A percentile compares a stretch with the other conserved stretches of the same genome.
These are phyloP conservation scores for Encarsia formosa DNA, from an alignment of 2,888 invertebrate genomes.

Conservation along the genomic window DNA sequence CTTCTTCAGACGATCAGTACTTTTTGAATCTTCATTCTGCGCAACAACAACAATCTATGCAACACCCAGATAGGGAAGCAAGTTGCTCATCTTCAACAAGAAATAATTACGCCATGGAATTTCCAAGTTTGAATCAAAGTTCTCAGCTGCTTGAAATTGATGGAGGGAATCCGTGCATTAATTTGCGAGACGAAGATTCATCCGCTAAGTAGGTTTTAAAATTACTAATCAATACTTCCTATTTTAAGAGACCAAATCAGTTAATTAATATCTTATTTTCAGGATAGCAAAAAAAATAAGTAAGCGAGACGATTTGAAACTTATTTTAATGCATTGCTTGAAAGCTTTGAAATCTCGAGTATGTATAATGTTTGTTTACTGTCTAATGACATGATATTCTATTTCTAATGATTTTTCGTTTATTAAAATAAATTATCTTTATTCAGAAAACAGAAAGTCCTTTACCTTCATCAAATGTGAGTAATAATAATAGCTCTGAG, in stretches of 20 bases:
- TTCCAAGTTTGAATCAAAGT: too few species aligned
- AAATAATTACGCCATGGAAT: too few species aligned
- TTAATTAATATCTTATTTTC: background rate
- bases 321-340: conserved; percentile 13
- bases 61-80: background rate
- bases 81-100: background rate
- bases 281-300: conserved; percentile 16
- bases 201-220: conserved; percentile 6
- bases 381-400: background rate
- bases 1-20: conserved; percentile 37
- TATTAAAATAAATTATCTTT: background rate
- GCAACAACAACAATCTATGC: background rate
- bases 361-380: conserved; percentile 3
- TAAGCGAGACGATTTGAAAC: conserved; percentile 10
- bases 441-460: conserved; percentile 12
- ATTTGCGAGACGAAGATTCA: conserved; percentile 7
- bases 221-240: background rate
- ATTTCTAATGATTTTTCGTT: too few species aligned
- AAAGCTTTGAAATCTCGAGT: conserved; percentile 13
- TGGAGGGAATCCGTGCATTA: too few species aligned
- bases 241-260: background rate
- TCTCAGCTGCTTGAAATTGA: too few species aligned
- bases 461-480: conserved; percentile 6
- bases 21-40: background rate
- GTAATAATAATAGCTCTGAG: conserved; percentile 15